Conservation (phyloP, 2,888 invertebrate genomes). For the Therioaphis trifolii region DNA sequence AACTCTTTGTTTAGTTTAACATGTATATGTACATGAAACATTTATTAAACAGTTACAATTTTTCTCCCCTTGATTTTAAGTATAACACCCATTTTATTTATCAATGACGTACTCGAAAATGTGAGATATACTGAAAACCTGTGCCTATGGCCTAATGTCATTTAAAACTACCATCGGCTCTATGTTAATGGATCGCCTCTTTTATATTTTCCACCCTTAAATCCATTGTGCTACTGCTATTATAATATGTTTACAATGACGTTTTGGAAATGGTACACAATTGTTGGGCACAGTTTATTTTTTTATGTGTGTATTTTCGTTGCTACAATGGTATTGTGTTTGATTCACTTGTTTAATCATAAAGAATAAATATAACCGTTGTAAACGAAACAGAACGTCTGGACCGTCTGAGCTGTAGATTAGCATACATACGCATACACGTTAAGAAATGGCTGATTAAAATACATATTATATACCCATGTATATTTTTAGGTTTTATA, state of each 20-base stretch:
- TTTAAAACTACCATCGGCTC: background rate
- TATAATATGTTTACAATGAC: conserved; percentile 12
- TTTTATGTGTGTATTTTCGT: background rate
- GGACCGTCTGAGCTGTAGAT: conserved; percentile 25
- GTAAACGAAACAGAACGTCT: conserved; percentile 33
- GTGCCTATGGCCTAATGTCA: background rate
- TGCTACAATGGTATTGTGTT: conserved; percentile 20
- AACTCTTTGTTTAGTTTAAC: too few species aligned
- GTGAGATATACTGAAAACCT: background rate
- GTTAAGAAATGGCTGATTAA: too few species aligned
- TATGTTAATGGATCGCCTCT: background rate
- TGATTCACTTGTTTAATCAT: conserved; percentile 32
- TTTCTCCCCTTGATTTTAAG: too few species aligned
- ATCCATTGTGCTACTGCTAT: conserved; percentile 12
- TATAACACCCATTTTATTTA: too few species aligned
- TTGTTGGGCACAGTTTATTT: background rate
- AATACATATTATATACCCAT: too few species aligned
- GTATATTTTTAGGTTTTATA: too few species aligned
- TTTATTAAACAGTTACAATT: too few species aligned
- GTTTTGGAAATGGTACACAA: conserved; percentile 3
- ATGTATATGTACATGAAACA: too few species aligned
- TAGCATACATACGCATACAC: too few species aligned
- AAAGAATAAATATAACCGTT: conserved; percentile 40
- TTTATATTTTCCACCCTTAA: conserved; percentile 15
- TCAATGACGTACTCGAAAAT: too few species aligned